Conservation (phyloP, 2,797 vertebrate genomes). For the Rhynchonycteris naso region DNA sequence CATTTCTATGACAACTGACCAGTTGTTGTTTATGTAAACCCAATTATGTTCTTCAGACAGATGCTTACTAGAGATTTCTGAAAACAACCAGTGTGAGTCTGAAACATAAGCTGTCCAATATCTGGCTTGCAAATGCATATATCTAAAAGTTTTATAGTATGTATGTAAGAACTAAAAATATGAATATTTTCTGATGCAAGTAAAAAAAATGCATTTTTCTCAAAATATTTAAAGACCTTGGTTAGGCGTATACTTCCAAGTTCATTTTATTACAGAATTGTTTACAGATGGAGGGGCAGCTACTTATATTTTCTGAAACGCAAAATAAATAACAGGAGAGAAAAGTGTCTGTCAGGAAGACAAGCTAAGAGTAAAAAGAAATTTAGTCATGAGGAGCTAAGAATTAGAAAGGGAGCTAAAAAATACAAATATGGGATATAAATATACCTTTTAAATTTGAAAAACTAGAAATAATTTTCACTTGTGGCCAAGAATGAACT, state of each 20-base stretch:
- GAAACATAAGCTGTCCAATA: neutral
- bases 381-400: neutral
- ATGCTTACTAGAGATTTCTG: neutral
- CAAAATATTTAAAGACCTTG: conserved; percentile 11
- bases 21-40: neutral
- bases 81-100: neutral
- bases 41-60: neutral
- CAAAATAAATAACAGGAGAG: neutral
- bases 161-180: neutral
- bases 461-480: neutral
- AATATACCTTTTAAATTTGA: neutral
- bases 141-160: neutral
- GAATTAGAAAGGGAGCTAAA: neutral
- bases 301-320: neutral
- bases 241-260: neutral
- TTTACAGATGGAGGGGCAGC: neutral
- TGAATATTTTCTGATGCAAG: conserved; percentile 29
- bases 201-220: neutral
- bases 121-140: neutral
- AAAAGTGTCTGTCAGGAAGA: neutral
- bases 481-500: neutral
- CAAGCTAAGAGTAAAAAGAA: neutral
- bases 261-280: conserved; percentile 17
- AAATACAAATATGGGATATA: neutral
- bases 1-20: neutral